Conservation (phyloP, 30 jellyfish, hydroid and myxozoan genomes). For the Turritopsis dohrnii region DNA sequence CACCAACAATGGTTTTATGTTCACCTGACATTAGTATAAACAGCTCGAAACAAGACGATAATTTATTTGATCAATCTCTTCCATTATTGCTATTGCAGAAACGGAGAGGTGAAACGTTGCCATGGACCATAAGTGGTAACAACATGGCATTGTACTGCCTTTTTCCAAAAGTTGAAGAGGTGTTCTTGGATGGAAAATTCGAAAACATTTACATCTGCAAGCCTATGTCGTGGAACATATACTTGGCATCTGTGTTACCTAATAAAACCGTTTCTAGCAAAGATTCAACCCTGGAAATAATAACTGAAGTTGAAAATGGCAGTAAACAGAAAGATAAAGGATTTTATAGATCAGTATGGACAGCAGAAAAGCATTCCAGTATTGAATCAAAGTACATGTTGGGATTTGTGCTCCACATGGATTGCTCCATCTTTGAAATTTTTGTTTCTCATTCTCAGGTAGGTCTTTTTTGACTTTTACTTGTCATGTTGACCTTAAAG, state of each 20-base stretch:
- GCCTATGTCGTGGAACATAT: constrained; percentile 72
- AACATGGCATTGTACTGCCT: constrained; percentile 43
- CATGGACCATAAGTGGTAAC: constrained; percentile 62
- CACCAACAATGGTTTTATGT: constrained; percentile 45
- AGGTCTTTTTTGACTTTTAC: too few species aligned
- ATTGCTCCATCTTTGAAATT: constrained; percentile 39
- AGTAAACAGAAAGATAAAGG: neutral
- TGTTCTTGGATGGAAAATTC: neutral
- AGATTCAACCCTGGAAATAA: neutral
- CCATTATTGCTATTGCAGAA: constrained; percentile 3
- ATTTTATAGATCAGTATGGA: neutral
- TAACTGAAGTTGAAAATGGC: neutral
- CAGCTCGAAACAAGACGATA: constrained; percentile 49
- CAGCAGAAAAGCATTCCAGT: neutral
- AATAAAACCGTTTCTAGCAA: neutral
- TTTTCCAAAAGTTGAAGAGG: neutral
- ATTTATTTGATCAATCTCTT: neutral
- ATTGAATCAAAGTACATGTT: neutral
- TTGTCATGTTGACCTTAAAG: too few species aligned
- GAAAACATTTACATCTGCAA: constrained; percentile 39
- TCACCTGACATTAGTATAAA: constrained; percentile 40
- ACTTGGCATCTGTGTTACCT: constrained; percentile 65
- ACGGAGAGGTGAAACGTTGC: constrained; percentile 41
- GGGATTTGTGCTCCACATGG: constrained; percentile 36
- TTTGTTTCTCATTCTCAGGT: constrained; percentile 32